A percentile compares a stretch with the other conserved stretches of the same genome.
Conservation (phyloP, 2,888 invertebrate species). For the Dromius quadrimaculatus region DNA sequence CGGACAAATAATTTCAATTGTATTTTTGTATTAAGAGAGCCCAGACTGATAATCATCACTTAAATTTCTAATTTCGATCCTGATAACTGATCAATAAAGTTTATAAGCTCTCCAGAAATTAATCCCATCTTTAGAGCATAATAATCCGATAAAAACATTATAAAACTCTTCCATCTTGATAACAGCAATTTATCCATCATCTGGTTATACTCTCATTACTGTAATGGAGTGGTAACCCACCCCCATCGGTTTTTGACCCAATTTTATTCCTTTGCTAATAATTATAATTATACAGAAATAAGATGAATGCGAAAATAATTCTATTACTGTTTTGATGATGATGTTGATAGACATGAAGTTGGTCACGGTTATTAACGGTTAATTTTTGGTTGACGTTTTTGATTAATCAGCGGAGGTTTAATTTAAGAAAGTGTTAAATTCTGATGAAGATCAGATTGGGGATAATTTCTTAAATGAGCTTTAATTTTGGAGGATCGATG, state of each 20-base stretch:
- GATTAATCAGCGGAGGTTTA: slow-evolving; percentile 21
- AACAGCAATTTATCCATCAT: neutral
- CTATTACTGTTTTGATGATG: slow-evolving; percentile 23
- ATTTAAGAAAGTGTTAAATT: no score
- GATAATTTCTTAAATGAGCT: no score
- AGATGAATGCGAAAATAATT: slow-evolving; percentile 48
- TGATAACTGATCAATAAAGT: no score
- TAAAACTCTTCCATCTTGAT: neutral
- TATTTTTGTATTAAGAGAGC: no score
- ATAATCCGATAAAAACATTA: no score
- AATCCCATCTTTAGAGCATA: no score
- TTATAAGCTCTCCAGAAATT: no score
- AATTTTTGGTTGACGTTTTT: slow-evolving; percentile 31
- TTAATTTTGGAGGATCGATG: no score
- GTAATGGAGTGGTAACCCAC: slow-evolving; percentile 5
- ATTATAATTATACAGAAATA: slow-evolving; percentile 40
- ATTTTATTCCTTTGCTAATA: slow-evolving; percentile 15
- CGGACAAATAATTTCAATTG: no score
- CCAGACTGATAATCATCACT: no score
- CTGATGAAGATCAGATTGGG: no score
- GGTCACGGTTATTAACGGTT: slow-evolving; percentile 22
- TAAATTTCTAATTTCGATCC: no score
- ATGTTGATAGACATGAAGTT: slow-evolving; percentile 12
- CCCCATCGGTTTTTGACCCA: neutral
- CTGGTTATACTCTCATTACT: slow-evolving; percentile 16